Conservation (phyloP, 2,113 vertebrate species). For the Ornithorhynchus anatinus region DNA sequence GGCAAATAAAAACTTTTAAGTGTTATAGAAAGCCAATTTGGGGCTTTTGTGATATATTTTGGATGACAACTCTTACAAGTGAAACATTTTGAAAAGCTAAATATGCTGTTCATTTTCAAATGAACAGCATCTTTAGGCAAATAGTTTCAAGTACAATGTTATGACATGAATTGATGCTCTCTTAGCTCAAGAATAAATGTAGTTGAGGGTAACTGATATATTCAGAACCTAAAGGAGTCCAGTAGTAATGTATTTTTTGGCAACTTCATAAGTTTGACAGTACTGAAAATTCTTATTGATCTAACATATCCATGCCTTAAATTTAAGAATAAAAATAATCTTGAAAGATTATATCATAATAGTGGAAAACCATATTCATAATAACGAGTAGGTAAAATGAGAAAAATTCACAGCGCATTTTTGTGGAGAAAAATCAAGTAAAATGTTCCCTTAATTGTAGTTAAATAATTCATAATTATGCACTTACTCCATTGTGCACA, state of each 20-base stretch:
- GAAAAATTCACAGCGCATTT: background rate
- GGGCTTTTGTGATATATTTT: background rate
- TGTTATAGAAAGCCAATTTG: too few relatives aligned
- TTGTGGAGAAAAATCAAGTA: background rate
- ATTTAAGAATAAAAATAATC: constrained; percentile 9
- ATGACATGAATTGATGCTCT: constrained; percentile 16
- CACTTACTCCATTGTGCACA: background rate
- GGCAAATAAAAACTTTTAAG: background rate
- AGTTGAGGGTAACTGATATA: background rate
- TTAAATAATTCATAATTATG: background rate
- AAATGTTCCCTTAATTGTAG: background rate
- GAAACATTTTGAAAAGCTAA: background rate
- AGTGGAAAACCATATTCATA: background rate
- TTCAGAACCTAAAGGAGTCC: constrained; percentile 8
- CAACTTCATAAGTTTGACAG: constrained; percentile 4
- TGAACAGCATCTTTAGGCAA: constrained; percentile 25
- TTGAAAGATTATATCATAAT: background rate
- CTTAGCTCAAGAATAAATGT: constrained; percentile 35
- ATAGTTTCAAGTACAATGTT: constrained; percentile 27
- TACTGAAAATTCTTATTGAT: background rate
- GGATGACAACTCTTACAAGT: constrained; percentile 16
- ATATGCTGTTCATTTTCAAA: background rate
- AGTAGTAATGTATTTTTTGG: constrained; percentile 8
- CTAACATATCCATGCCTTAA: background rate
- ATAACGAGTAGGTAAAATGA: background rate